These are phyloP conservation scores for Caenorhabditis sp. DNA, from an alignment of 2,888 invertebrate genomes.

Conservation along the genomic window DNA sequence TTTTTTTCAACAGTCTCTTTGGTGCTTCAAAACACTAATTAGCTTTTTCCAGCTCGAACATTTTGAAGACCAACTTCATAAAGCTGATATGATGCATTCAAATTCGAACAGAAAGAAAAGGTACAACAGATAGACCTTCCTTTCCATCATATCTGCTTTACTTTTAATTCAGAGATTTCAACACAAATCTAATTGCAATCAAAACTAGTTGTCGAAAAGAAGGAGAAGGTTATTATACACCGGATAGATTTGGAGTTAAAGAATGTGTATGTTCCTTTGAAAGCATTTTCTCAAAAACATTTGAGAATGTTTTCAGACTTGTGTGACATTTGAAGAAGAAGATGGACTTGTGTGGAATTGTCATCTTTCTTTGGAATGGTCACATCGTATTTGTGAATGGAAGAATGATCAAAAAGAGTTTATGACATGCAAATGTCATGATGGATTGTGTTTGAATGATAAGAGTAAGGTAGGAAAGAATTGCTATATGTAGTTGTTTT, in stretches of 20 bases:
- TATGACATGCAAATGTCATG: constrained; percentile 35
- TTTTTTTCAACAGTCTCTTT: too few species aligned
- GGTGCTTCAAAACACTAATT: not conserved
- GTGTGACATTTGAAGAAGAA: constrained; percentile 36
- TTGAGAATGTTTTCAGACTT: constrained; percentile 35
- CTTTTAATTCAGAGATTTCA: not conserved
- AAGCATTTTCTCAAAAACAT: not conserved
- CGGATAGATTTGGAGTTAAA: constrained; percentile 14
- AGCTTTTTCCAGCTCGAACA: constrained; percentile 60
- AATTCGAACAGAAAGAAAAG: constrained; percentile 23
- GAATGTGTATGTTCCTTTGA: constrained; percentile 32
- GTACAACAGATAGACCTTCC: not conserved
- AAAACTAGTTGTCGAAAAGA: constrained; percentile 27
- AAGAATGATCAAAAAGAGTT: constrained; percentile 7
- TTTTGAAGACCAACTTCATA: constrained; percentile 58
- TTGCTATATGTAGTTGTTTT: too few species aligned
- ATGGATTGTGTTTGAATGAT: constrained; percentile 28
- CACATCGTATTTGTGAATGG: constrained; percentile 20
- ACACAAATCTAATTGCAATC: constrained; percentile 11
- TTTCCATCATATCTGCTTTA: not conserved
- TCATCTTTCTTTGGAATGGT: constrained; percentile 33
- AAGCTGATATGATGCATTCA: constrained; percentile 17
- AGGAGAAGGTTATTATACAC: constrained; percentile 22
- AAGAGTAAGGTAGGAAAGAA: not conserved
- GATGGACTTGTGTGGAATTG: constrained; percentile 46